Evolutionary conservation across 2,797 vertebrate genomes (phyloP).

Genomic region (Oryzias sinensis): DNA sequence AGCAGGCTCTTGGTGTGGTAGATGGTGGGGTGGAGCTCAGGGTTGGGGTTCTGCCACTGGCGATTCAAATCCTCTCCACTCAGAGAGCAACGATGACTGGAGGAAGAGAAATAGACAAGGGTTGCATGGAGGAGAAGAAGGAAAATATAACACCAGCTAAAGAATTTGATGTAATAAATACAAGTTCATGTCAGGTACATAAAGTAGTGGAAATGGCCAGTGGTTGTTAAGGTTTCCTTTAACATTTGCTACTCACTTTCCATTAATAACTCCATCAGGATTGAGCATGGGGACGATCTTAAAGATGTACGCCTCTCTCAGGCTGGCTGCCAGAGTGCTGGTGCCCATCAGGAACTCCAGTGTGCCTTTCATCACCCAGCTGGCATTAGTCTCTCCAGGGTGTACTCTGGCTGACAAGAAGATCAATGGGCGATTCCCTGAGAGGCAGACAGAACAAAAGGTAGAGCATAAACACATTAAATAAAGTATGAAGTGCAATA

Average conservation of each 20-base stretch:
- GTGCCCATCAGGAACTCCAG: conserved; percentile 95
- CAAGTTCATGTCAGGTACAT: conserved; percentile 21
- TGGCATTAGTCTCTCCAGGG: conserved; percentile 97
- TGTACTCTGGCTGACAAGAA: conserved; percentile 96
- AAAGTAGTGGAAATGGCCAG: conserved; percentile 21
- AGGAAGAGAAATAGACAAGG: conserved; percentile 43
- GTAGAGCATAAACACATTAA: conserved; percentile 4
- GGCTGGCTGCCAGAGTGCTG: conserved; percentile 84
- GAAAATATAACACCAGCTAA: conserved; percentile 32
- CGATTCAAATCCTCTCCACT: conserved; percentile 98
- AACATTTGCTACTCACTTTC: conserved; percentile 84
- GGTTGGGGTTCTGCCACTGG: conserved; percentile 94
- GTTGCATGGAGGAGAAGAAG: conserved; percentile 23
- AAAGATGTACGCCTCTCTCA: conserved; percentile 95
- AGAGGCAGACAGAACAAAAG: conserved; percentile 36
- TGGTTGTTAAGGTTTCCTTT: conserved; percentile 6
- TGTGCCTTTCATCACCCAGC: conserved; percentile 99
- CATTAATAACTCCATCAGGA: conserved; percentile 97
- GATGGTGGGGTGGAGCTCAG: conserved; percentile 95
- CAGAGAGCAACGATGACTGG: conserved; percentile 95
- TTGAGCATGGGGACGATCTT: conserved; percentile 99
- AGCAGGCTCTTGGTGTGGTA: conserved; percentile 96
- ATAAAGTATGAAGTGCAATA: conserved; percentile 9
- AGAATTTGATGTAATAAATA: conserved; percentile 33
- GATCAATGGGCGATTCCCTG: conserved; percentile 94